Conservation (phyloP, 2,888 invertebrate species). For the Baronia brevicornis region DNA sequence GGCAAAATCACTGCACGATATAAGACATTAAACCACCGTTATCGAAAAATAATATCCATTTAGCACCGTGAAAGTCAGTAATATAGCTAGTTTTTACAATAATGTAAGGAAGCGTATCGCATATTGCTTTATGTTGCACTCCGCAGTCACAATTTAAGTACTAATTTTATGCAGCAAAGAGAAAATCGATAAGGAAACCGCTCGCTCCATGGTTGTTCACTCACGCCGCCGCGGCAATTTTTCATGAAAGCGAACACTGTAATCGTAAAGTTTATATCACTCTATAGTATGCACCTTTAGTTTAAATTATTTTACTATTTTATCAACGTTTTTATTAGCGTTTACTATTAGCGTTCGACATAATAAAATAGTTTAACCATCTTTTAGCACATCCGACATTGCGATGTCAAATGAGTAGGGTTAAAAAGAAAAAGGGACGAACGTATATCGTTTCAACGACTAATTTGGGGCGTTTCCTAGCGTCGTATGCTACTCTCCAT, state of each 20-base stretch:
- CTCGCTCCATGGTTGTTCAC: conserved; percentile 53
- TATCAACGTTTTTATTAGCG: too few relatives aligned
- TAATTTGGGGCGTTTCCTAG: conserved; percentile 50
- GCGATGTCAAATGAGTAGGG: conserved; percentile 28
- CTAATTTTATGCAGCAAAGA: conserved; percentile 69
- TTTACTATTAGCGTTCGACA: too few relatives aligned
- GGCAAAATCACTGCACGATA: too few relatives aligned
- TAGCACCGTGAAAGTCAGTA: too few relatives aligned
- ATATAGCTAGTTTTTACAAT: too few relatives aligned
- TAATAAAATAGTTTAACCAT: conserved; percentile 28
- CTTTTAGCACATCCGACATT: conserved; percentile 37
- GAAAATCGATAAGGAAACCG: conserved; percentile 72
- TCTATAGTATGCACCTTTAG: too few relatives aligned
- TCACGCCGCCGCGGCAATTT: conserved; percentile 45
- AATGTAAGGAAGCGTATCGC: conserved; percentile 38
- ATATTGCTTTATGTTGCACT: conserved; percentile 49
- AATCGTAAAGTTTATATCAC: not conserved
- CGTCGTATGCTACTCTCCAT: conserved; percentile 30
- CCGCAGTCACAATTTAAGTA: conserved; percentile 61
- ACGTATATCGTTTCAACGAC: conserved; percentile 31
- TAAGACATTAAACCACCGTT: too few relatives aligned
- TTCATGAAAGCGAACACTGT: conserved; percentile 26
- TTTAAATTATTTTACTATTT: too few relatives aligned
- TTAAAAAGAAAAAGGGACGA: conserved; percentile 52
- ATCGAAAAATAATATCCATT: too few relatives aligned